Evolutionary conservation across 2,113 vertebrate genomes (phyloP), one percentile per base, ranked within the genome.

Genomic region (Oostethus manadensis): DNA sequence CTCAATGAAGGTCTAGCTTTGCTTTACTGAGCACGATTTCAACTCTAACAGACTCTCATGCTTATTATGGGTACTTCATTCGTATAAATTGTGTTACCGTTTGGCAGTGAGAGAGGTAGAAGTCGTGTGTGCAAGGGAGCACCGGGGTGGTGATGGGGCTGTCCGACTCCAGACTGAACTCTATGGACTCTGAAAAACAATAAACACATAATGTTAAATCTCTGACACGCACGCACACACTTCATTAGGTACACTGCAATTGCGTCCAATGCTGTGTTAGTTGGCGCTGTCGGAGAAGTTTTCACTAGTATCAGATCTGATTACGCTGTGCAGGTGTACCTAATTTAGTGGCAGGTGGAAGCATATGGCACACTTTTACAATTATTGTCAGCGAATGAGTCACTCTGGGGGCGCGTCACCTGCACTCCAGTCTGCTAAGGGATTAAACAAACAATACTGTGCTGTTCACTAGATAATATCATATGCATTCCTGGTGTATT

Each of bases 131-230:
- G 70, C 94, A 94, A 0, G 86, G 86, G 47, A 90, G 91, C 60
- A 98, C 90, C 0, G 86, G 84, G 60, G 86, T 85, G 84, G 83
- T 61, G 4, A 85, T 74, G 44, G 93, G 94, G 63, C 94, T 94
- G 69, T 98, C 88, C 0, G 93, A 80, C 81, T 98, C 95, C 20
- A 94, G 83, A 56, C 89, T 92, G 63, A 77, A 84, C 48, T 98
- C 94, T 73, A 91, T 50, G 44, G 86, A 82, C 58, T 92, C 93
- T 97, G 76, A 51, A 65, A 61, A 18, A 70, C 51, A 78, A 72
- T 23, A 68, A 33, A 61, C 8, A 43, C 11, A 58, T 42, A 56
- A 67, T n/a, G 53, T 29, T 43, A 3, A 17, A 42, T 20, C 21
- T 38, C 17, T 15, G 17, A 43, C 18, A 42, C 54, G 33, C 21